Percentiles rank a stretch among this genome's conserved stretches.
Conservation (phyloP, 2,888 invertebrate genomes). For the Linnaemya tessellans region DNA sequence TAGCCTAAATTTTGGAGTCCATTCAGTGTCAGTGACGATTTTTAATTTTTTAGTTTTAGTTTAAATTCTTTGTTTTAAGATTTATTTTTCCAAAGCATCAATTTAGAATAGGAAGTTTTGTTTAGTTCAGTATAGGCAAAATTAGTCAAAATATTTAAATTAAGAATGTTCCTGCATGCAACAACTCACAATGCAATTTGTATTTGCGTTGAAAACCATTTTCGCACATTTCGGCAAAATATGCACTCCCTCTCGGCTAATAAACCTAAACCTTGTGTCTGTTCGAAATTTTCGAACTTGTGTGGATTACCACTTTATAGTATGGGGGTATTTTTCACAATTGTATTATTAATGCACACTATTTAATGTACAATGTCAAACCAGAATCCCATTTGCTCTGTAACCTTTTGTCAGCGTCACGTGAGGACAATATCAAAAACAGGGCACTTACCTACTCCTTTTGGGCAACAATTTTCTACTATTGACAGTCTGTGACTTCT, state of each 20-base stretch:
- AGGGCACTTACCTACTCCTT: no score
- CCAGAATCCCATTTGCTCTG: no score
- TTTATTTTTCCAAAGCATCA: not conserved
- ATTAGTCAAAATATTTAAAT: not conserved
- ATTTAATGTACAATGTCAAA: no score
- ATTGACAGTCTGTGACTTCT: no score
- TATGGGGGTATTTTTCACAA: no score
- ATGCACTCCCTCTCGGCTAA: not conserved
- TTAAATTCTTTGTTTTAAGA: constrained; percentile 84
- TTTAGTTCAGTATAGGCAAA: not conserved
- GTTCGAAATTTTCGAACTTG: no score
- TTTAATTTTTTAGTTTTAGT: constrained; percentile 84
- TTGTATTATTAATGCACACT: no score
- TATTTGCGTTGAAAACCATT: not conserved
- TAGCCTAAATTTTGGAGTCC: constrained; percentile 84
- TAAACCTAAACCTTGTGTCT: no score
- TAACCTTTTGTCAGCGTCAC: no score
- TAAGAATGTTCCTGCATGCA: not conserved
- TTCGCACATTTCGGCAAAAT: not conserved
- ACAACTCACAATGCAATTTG: not conserved
- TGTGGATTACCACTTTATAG: no score
- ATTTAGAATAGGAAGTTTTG: not conserved
- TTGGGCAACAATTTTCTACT: no score
- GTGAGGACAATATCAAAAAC: no score
- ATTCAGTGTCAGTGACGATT: constrained; percentile 84